Conservation (phyloP, 2,113 vertebrate species). For the Lates calcarifer region DNA sequence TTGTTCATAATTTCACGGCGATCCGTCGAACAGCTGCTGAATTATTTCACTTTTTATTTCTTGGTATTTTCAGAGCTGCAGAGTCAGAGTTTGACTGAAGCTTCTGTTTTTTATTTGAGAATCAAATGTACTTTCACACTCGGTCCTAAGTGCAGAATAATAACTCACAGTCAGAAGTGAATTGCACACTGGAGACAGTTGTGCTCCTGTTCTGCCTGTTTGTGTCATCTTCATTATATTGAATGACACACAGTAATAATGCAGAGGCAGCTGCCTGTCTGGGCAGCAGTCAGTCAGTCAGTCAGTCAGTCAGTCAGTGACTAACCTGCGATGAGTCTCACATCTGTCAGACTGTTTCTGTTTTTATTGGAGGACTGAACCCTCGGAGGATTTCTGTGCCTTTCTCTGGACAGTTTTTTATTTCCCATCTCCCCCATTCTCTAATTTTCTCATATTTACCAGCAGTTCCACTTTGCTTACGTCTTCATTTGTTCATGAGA, state of each 20-base stretch:
- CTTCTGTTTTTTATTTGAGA: background rate
- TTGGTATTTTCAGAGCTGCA: no score
- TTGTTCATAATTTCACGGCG: no score
- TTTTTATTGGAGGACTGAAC: background rate
- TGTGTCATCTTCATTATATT: background rate
- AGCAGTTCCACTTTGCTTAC: background rate
- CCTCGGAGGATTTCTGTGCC: background rate
- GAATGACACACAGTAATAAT: background rate
- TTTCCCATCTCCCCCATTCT: background rate
- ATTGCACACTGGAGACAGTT: background rate
- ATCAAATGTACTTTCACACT: background rate
- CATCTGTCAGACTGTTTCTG: slow-evolving; percentile 7
- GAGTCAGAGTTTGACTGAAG: no score
- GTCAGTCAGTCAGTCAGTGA: slow-evolving; percentile 22
- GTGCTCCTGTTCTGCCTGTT: background rate
- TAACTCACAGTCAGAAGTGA: background rate
- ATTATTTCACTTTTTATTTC: no score
- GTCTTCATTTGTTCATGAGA: slow-evolving; percentile 14
- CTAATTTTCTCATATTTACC: background rate
- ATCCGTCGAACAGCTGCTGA: no score
- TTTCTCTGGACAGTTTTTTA: background rate
- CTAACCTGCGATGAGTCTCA: background rate
- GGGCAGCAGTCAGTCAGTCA: background rate
- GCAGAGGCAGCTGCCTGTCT: slow-evolving; percentile 18
- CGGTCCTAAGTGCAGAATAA: background rate